phyloP scores from a whole-genome alignment of 2,797 vertebrate species.

The Ataeniobius toweri region DNA sequence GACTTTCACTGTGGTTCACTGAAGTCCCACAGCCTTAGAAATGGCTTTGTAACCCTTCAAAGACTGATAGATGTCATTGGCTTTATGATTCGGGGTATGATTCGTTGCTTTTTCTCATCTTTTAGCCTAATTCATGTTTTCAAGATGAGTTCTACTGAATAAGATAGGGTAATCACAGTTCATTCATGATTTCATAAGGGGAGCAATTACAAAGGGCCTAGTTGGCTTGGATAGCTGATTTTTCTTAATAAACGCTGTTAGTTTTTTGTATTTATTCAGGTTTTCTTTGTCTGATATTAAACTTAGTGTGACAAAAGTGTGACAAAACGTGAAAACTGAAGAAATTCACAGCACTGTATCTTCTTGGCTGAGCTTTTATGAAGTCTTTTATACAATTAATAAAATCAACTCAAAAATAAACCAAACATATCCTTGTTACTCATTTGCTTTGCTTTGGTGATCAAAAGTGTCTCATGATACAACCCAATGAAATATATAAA shows the following conservation, averaged over 20 bases:
- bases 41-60: not conserved
- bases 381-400: conserved; percentile 22
- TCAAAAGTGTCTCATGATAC: conserved; percentile 24
- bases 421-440: not conserved
- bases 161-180: not conserved
- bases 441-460: not conserved
- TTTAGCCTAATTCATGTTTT: not conserved
- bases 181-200: not conserved
- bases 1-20: not conserved
- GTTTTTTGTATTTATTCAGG: not conserved
- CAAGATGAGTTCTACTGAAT: not conserved
- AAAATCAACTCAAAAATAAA: conserved; percentile 27
- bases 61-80: not conserved
- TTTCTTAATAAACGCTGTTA: not conserved
- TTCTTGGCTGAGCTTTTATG: conserved; percentile 16
- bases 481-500: conserved; percentile 19
- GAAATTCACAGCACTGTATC: not conserved
- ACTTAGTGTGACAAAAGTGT: not conserved
- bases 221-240: not conserved
- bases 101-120: not conserved
- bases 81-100: not conserved
- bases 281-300: not conserved
- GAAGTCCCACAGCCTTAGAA: not conserved
- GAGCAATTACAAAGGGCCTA: not conserved
- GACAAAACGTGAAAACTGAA: not conserved